Base-by-base conservation (phyloP, 2,113 vertebrate species). In the Tamias sibiricus region DNA sequence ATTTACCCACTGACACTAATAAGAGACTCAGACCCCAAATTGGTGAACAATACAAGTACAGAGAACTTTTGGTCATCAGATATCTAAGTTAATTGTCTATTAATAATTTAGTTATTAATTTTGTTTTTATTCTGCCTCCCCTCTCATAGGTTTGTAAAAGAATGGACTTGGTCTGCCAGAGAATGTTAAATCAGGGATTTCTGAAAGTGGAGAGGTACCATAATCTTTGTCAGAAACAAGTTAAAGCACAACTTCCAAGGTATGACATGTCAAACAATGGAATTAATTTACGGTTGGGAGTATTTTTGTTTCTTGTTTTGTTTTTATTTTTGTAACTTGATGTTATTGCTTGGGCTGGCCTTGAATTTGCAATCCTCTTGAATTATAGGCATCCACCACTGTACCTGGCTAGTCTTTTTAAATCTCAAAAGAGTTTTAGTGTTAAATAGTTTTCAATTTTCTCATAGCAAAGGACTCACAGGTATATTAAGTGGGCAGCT, bases 181-280 rank as follows among this genome's bases (percentile, higher is more conserved):
- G 99, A 35, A 99, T 99, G 98, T 98, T 99, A 83, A 99, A 99
- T 98, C 99, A 99, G 98, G 99, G 99, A 98, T 99, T 99, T 99
- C 98, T 99, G 83, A 99, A 99, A 97, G 99, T 99, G 98, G 99
- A 99, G 97, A 99, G 99, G 72, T 99, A 99, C 96, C 99, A 99
- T 98, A 99, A 99, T 95, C 98, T 99, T 87, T 99, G 99, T 98
- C 99, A 99, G 98, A 99, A 99, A 93, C 99, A 99, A 98, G 99
- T 99, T 91, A 99, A 99, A 98, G 99, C 99, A 97, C 99, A 99
- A 91, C 99, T 99, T 95, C 99, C 99, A 79, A 99, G 99, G 99
- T 99, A 96, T 68, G 99, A 98, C 54, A 1, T 11, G 24, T 19
- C 75, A 95, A 92, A 72, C 62, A 42, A 0, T 71, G 87, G 66